Conservation (phyloP, 2,888 invertebrate species). For the Lathronympha strigana region DNA sequence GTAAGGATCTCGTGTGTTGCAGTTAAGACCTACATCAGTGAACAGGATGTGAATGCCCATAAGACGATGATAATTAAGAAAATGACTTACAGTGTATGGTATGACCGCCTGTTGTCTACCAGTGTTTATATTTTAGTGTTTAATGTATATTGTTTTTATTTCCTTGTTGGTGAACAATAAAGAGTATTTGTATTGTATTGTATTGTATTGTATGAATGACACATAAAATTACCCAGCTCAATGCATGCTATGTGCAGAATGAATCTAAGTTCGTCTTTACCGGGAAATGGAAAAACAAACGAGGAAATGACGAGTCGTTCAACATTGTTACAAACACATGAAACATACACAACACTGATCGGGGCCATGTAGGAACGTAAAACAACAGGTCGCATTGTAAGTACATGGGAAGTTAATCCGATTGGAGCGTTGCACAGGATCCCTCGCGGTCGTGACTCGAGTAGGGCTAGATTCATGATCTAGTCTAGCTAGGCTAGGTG, state of each 20-base stretch:
- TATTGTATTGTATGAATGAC: too few relatives aligned
- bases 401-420: conserved; percentile 26
- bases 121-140: too few relatives aligned
- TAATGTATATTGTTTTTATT: too few relatives aligned
- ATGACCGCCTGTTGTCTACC: too few relatives aligned
- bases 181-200: too few relatives aligned
- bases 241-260: conserved; percentile 26
- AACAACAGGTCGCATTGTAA: conserved; percentile 27
- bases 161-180: too few relatives aligned
- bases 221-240: conserved; percentile 17
- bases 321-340: conserved; percentile 18
- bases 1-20: conserved; percentile 12
- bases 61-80: conserved; percentile 33
- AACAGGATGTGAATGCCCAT: conserved; percentile 27
- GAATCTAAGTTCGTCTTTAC: conserved; percentile 29
- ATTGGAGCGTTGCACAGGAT: conserved; percentile 24
- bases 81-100: conserved; percentile 22
- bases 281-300: conserved; percentile 19
- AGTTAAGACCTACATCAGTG: conserved; percentile 6
- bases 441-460: conserved; percentile 47
- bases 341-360: conserved; percentile 19
- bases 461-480: conserved; percentile 57
- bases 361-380: conserved; percentile 10
- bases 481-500: conserved; percentile 64
- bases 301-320: conserved; percentile 28